phyloP scores from a whole-genome alignment of 2,113 vertebrate genomes.

The Mohoua ochrocephala region DNA sequence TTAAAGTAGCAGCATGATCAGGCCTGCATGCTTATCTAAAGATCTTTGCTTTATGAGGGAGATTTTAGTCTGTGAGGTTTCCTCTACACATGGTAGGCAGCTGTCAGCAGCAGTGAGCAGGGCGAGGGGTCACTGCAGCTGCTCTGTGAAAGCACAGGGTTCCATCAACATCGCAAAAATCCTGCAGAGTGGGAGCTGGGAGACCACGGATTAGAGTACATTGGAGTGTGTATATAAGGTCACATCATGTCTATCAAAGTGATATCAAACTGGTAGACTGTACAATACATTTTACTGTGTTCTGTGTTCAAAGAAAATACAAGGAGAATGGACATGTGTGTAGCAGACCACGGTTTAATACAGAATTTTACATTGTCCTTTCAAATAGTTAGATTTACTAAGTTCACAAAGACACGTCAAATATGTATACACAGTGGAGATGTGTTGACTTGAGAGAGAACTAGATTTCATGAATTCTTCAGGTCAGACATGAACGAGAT shows the following conservation, averaged over 20 bases:
- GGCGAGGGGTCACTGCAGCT: conserved; percentile 73
- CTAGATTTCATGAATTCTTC: background rate
- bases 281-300: conserved; percentile 74
- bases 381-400: conserved; percentile 54
- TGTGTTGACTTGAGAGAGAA: conserved; percentile 24
- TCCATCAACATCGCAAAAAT: conserved; percentile 80
- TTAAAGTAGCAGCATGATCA: conserved; percentile 60
- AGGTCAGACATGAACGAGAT: background rate
- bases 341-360: conserved; percentile 62
- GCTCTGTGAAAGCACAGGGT: conserved; percentile 76
- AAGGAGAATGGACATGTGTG: conserved; percentile 69
- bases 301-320: conserved; percentile 70
- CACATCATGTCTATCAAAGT: conserved; percentile 76
- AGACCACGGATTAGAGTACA: conserved; percentile 73
- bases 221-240: conserved; percentile 72
- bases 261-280: conserved; percentile 57
- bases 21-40: conserved; percentile 70
- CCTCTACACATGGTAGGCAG: conserved; percentile 81
- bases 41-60: conserved; percentile 66
- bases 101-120: conserved; percentile 77
- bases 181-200: conserved; percentile 77
- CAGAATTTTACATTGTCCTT: conserved; percentile 56
- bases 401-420: background rate
- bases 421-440: background rate
- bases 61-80: conserved; percentile 76